A percentile compares a stretch with the other conserved stretches of the same genome.
phyloP scores from a whole-genome alignment of 2,888 invertebrate genomes.

The Troides oblongomaculatus region DNA sequence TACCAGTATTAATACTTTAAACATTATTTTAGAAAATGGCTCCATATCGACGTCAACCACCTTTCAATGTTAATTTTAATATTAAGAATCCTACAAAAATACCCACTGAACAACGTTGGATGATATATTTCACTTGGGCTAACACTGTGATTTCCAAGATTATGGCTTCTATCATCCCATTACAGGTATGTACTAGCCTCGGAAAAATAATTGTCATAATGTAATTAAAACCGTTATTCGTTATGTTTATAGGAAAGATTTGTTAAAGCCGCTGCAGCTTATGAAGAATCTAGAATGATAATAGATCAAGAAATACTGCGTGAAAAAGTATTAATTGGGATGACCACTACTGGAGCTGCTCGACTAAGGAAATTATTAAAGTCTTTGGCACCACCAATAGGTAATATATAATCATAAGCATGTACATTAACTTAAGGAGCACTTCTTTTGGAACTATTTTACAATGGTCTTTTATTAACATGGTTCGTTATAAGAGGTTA shows the following conservation, averaged over 20 bases:
- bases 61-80: conserved; percentile 30
- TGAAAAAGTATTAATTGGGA: conserved; percentile 81
- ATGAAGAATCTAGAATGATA: conserved; percentile 77
- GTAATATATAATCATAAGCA: conserved; percentile 50
- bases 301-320: conserved; percentile 77
- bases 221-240: not conserved
- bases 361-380: conserved; percentile 81
- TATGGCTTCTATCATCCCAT: conserved; percentile 38
- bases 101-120: conserved; percentile 51
- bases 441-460: too few relatives aligned
- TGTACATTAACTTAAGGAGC: not conserved
- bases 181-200: conserved; percentile 47
- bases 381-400: conserved; percentile 82
- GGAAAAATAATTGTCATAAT: not conserved
- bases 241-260: conserved; percentile 41
- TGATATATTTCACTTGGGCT: conserved; percentile 58
- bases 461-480: too few relatives aligned
- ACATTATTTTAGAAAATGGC: conserved; percentile 45
- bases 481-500: too few relatives aligned
- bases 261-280: conserved; percentile 38
- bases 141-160: conserved; percentile 34
- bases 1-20: too few relatives aligned
- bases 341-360: conserved; percentile 90
- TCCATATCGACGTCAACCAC: conserved; percentile 31
- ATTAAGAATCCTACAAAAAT: conserved; percentile 37